Evolutionary conservation across 2,797 vertebrate species (phyloP).

Genomic region (Pseudocheirus occidentalis): DNA sequence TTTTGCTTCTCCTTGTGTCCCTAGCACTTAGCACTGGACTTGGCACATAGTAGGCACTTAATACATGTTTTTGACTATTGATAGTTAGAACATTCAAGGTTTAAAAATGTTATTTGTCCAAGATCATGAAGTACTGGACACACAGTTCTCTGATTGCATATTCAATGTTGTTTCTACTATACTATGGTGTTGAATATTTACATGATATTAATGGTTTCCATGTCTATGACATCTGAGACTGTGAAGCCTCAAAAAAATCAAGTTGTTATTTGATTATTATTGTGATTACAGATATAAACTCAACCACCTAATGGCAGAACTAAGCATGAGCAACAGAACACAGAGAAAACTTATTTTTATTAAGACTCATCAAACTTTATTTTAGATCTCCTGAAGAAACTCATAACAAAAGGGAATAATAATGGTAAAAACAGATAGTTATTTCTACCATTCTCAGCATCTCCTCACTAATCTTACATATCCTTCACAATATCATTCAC

Average conservation of each 20-base stretch:
- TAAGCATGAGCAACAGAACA: not conserved
- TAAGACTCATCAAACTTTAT: not conserved
- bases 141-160: not conserved
- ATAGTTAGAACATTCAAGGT: constrained; percentile 19
- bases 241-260: not conserved
- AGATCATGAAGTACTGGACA: not conserved
- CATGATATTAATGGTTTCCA: not conserved
- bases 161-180: not conserved
- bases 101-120: not conserved
- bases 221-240: not conserved
- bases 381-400: not conserved
- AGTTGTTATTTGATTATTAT: not conserved
- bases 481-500: not conserved
- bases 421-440: not conserved
- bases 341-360: not conserved
- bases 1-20: not conserved
- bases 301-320: not conserved
- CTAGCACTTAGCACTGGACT: too few relatives aligned
- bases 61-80: constrained; percentile 6
- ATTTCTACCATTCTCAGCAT: not conserved
- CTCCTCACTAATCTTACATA: not conserved
- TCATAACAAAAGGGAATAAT: not conserved
- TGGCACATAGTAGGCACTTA: not conserved
- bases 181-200: not conserved
- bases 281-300: not conserved